phyloP scores from a whole-genome alignment of 23 tunicate genomes.

The Styela clava region DNA sequence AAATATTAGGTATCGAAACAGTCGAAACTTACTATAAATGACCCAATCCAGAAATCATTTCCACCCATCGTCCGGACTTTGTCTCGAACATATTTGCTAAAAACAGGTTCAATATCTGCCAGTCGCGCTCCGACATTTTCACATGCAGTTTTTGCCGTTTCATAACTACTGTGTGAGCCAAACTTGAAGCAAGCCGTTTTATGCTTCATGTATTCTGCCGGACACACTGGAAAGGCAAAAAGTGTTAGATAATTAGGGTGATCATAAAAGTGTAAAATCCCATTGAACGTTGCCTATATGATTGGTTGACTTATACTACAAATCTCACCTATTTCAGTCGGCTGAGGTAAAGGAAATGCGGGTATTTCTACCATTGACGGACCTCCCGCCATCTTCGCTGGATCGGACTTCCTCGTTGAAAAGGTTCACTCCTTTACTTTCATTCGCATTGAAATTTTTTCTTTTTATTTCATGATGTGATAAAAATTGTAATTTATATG shows the following conservation, averaged over 20 bases:
- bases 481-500: too few relatives aligned
- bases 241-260: too few relatives aligned
- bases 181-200: slow-evolving; percentile 41
- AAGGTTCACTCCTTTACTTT: too few relatives aligned
- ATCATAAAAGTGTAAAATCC: background rate
- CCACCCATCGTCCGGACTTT: slow-evolving; percentile 41
- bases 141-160: slow-evolving; percentile 27
- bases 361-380: background rate
- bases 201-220: slow-evolving; percentile 6
- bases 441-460: too few relatives aligned
- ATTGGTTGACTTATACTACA: too few relatives aligned
- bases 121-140: slow-evolving; percentile 37
- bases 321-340: background rate
- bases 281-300: too few relatives aligned
- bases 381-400: background rate
- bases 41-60: slow-evolving; percentile 67
- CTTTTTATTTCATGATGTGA: too few relatives aligned
- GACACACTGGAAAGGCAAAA: slow-evolving; percentile 47
- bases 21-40: too few relatives aligned
- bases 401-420: too few relatives aligned
- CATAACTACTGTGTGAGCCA: slow-evolving; percentile 59
- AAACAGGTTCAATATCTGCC: slow-evolving; percentile 34
- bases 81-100: slow-evolving; percentile 26
- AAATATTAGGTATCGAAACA: too few relatives aligned
- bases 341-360: background rate